These are phyloP conservation scores for Rhadina sibilatrix DNA, from an alignment of 2,113 vertebrate species.

Conservation along the genomic window DNA sequence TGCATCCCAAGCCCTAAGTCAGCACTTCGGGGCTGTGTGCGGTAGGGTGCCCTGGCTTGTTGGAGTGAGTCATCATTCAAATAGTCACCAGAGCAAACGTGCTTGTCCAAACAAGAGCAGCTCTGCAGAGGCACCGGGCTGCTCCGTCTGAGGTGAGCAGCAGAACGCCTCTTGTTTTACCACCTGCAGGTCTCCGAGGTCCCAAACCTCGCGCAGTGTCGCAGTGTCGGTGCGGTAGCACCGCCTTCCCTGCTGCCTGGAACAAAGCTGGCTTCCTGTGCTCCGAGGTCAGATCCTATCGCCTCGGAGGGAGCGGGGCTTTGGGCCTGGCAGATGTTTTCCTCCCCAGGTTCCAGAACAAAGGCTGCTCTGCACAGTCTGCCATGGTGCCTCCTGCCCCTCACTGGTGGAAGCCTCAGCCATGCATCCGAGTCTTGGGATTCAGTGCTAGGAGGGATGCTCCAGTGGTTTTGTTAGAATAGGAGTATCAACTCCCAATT, in stretches of 20 bases:
- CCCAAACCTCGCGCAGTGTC: accelerated
- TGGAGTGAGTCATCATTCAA: slow-evolving; percentile 70
- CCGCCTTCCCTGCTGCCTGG: not conserved
- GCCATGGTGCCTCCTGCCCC: accelerated
- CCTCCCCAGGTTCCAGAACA: not conserved
- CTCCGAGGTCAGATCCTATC: not conserved
- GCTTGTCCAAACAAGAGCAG: slow-evolving; percentile 66
- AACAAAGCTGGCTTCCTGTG: not conserved
- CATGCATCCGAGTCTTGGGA: accelerated
- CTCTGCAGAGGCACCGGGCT: not conserved
- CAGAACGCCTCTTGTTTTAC: not conserved
- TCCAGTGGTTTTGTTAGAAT: not conserved
- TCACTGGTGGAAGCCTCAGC: not conserved
- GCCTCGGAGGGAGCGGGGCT: not conserved
- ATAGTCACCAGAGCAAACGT: slow-evolving; percentile 22
- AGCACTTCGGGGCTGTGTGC: slow-evolving; percentile 51
- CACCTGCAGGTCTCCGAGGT: not conserved
- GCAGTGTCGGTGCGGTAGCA: accelerated
- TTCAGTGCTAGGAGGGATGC: not conserved
- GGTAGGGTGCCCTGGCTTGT: slow-evolving; percentile 66
- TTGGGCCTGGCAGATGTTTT: not conserved
- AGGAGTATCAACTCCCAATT: not conserved
- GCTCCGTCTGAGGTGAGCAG: not conserved
- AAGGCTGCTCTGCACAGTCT: not conserved
- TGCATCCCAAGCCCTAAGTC: slow-evolving; percentile 57